Conservation (phyloP, 23 tunicate species). For the Diplosoma virens region DNA sequence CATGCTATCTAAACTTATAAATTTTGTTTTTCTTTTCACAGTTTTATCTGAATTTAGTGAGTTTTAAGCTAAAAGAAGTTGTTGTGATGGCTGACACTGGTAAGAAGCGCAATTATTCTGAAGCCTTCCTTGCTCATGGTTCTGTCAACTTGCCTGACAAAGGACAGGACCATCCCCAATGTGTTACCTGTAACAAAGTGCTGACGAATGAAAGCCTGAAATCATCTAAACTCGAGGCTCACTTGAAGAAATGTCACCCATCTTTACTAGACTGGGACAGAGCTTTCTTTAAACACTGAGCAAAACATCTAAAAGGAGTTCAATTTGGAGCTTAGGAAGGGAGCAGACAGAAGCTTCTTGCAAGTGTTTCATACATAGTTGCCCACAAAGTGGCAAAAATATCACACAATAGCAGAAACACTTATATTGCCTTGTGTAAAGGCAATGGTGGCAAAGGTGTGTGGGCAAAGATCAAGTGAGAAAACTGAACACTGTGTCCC, state of each 20-base stretch:
- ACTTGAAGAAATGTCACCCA: not conserved
- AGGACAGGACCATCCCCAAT: not conserved
- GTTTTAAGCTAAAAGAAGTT: not conserved
- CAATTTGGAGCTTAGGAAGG: not conserved
- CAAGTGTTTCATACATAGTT: not conserved
- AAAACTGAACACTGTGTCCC: not conserved
- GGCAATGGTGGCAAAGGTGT: not conserved
- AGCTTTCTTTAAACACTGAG: not conserved
- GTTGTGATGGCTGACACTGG: not conserved
- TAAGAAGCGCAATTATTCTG: not conserved
- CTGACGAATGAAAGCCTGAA: constrained; percentile 9
- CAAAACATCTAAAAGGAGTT: constrained; percentile 7
- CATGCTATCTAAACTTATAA: no score
- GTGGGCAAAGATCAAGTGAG: not conserved
- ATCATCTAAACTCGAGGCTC: not conserved
- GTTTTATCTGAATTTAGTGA: not conserved
- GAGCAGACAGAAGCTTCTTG: not conserved
- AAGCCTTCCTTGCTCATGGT: not conserved
- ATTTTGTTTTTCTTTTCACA: not conserved
- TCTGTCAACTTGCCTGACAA: not conserved
- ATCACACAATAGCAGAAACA: not conserved
- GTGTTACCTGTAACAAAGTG: not conserved
- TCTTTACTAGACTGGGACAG: not conserved
- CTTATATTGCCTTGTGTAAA: not conserved
- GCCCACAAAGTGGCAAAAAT: not conserved